Conservation (phyloP, 2,888 invertebrate species). For the Autographa pulchrina region DNA sequence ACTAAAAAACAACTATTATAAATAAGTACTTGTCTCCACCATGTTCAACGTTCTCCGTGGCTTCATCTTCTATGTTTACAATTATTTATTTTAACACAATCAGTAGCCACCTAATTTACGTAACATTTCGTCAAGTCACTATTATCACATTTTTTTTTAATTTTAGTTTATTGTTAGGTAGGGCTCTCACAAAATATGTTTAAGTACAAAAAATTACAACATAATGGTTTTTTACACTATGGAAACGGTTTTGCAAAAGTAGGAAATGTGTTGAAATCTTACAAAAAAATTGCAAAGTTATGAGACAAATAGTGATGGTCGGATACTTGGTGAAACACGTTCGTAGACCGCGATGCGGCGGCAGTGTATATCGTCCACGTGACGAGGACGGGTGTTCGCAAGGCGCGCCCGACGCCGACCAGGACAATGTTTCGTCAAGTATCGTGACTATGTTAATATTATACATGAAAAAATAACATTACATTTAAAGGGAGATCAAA, state of each 20-base stretch:
- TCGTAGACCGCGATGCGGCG: conserved; percentile 7
- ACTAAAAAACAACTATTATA: conserved; percentile 48
- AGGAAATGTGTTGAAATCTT: conserved; percentile 31
- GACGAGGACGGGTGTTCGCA: not conserved
- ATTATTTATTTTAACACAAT: conserved; percentile 20
- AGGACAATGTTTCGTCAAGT: not conserved
- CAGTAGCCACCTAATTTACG: conserved; percentile 31
- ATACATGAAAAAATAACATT: conserved; percentile 21
- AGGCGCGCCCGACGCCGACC: conserved; percentile 5
- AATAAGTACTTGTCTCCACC: conserved; percentile 51
- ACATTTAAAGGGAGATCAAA: conserved; percentile 50
- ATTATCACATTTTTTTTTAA: conserved; percentile 56
- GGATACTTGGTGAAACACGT: conserved; percentile 6
- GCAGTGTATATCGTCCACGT: not conserved
- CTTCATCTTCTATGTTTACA: conserved; percentile 7
- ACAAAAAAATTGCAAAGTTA: conserved; percentile 27
- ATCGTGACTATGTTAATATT: conserved; percentile 6
- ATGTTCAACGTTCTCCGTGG: conserved; percentile 19
- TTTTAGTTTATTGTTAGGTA: conserved; percentile 24
- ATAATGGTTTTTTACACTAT: conserved; percentile 7
- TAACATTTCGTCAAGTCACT: conserved; percentile 49
- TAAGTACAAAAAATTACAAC: conserved; percentile 46
- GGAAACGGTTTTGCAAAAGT: conserved; percentile 13
- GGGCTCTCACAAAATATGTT: conserved; percentile 20
- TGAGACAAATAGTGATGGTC: conserved; percentile 13